Conservation (phyloP, 92 coral and sea anemone genomes). For the Umimayanthus chanpuru region DNA sequence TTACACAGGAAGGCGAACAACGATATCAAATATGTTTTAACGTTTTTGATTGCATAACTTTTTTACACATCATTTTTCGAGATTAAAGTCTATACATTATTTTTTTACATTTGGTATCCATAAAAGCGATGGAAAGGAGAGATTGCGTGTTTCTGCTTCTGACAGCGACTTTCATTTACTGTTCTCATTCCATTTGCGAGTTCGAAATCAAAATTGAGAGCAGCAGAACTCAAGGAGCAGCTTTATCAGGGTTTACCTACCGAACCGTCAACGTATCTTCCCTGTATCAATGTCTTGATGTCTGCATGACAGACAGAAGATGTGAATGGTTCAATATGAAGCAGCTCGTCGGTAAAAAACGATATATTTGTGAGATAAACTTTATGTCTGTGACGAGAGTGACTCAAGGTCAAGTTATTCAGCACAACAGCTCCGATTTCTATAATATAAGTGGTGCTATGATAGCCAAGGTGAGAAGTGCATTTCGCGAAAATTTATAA, state of each 20-base stretch:
- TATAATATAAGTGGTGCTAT: background rate
- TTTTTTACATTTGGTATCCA: too few relatives aligned
- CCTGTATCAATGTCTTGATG: background rate
- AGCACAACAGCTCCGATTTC: background rate
- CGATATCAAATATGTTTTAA: too few relatives aligned
- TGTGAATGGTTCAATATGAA: background rate
- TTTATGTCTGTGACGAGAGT: background rate
- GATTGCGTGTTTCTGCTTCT: background rate
- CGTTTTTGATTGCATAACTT: too few relatives aligned
- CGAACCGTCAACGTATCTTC: background rate
- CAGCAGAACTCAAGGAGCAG: background rate
- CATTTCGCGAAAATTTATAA: background rate
- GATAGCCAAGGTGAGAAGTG: background rate
- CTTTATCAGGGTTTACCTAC: background rate
- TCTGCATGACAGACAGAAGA: background rate
- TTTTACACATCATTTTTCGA: too few relatives aligned
- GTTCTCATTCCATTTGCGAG: background rate
- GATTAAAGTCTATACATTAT: too few relatives aligned
- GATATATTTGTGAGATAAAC: background rate
- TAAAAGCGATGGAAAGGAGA: too few relatives aligned
- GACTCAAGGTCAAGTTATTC: background rate
- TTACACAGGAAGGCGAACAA: too few relatives aligned
- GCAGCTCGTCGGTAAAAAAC: background rate
- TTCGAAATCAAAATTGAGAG: background rate
- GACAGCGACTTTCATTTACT: background rate